phyloP scores from a whole-genome alignment of 2,797 vertebrate genomes.

The Crypturellus tataupa region DNA sequence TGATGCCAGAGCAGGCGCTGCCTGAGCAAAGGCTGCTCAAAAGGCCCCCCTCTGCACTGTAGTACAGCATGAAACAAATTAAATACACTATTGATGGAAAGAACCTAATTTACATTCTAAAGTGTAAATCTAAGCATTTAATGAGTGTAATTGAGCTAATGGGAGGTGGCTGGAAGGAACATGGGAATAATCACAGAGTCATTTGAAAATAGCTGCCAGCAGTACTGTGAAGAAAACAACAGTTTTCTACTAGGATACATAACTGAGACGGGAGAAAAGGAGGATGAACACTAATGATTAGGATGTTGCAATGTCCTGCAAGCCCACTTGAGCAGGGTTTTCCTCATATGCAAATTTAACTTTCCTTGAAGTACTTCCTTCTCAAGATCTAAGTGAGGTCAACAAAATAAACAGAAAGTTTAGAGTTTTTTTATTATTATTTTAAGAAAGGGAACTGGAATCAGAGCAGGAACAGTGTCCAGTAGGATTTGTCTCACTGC shows the following conservation, averaged over 20 bases:
- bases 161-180: slow-evolving; percentile 20
- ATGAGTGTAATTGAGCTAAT: slow-evolving; percentile 49
- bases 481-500: not conserved
- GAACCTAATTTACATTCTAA: slow-evolving; percentile 30
- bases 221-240: slow-evolving; percentile 19
- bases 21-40: not conserved
- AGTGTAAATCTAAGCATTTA: slow-evolving; percentile 48
- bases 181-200: not conserved
- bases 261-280: not conserved
- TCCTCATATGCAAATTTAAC: not conserved
- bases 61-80: slow-evolving; percentile 21
- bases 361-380: not conserved
- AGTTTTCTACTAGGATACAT: not conserved
- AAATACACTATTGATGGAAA: slow-evolving; percentile 53
- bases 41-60: not conserved
- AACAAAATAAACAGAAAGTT: not conserved
- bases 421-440: not conserved
- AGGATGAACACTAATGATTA: not conserved
- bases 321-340: not conserved
- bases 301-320: not conserved
- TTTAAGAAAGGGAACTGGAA: not conserved
- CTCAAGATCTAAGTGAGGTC: not conserved
- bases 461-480: not conserved
- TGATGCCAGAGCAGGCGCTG: not conserved
- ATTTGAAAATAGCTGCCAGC: slow-evolving; percentile 23